These are phyloP conservation scores for Anneissia japonica DNA, from an alignment of 35 echinoderm and acorn worm species.

Conservation along the genomic window DNA sequence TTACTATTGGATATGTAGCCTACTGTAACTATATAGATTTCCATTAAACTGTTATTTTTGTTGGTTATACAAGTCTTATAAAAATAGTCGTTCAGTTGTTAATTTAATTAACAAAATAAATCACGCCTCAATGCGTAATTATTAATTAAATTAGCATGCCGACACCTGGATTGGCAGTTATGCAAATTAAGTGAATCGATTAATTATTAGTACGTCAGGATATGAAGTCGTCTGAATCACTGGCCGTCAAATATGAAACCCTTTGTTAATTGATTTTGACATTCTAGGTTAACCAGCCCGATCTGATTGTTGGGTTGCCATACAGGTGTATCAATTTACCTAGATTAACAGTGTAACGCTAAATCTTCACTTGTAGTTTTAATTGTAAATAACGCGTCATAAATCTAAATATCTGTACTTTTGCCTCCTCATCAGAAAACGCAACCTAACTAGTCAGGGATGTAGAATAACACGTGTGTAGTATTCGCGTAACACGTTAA, in stretches of 20 bases:
- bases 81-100: background rate
- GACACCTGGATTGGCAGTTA: background rate
- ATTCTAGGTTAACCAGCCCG: background rate
- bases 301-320: background rate
- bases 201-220: background rate
- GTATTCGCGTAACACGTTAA: background rate
- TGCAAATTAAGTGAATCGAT: background rate
- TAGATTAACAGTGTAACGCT: background rate
- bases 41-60: no score
- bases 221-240: background rate
- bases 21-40: no score
- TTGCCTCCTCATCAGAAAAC: background rate
- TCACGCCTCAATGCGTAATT: background rate
- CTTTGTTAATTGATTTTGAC: constrained; percentile 2
- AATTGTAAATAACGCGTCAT: background rate
- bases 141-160: background rate
- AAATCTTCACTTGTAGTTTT: background rate
- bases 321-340: background rate
- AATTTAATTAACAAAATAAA: background rate
- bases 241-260: background rate
- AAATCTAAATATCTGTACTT: constrained; percentile 2
- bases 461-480: background rate
- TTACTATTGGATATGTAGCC: no score
- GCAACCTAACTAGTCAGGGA: background rate
- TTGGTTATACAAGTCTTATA: no score